These are phyloP conservation scores for Cololabis saira DNA, from an alignment of 2,113 vertebrate genomes.

Conservation along the genomic window DNA sequence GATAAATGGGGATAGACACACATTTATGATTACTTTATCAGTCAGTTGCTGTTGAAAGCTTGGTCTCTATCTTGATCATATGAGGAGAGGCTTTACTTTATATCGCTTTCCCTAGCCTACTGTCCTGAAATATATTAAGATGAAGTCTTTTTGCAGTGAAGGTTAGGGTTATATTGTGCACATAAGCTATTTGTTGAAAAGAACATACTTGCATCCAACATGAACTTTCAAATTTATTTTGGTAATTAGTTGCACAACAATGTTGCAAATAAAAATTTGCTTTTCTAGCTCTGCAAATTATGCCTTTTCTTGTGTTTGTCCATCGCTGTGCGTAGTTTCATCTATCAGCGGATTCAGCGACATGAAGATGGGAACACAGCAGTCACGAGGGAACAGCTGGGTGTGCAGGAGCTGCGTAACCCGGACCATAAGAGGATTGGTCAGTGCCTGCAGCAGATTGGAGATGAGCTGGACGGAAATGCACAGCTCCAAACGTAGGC, in stretches of 20 bases:
- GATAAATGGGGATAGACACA: no score
- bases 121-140: no score
- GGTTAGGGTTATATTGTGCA: no score
- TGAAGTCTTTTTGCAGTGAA: no score
- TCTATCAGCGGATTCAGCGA: slow-evolving; percentile 73
- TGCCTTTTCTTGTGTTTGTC: background rate
- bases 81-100: no score
- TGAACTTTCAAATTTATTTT: background rate
- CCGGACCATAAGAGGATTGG: slow-evolving; percentile 84
- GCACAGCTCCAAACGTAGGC: slow-evolving; percentile 85
- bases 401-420: slow-evolving; percentile 71
- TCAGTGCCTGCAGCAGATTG: slow-evolving; percentile 88
- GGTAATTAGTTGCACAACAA: no score
- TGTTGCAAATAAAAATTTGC: background rate
- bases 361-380: slow-evolving; percentile 36
- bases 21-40: no score
- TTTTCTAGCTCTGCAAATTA: background rate
- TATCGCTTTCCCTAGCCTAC: no score
- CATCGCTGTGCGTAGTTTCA: slow-evolving; percentile 66
- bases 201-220: background rate
- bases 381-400: slow-evolving; percentile 72
- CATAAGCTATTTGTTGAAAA: no score
- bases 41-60: no score
- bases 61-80: no score
- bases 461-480: slow-evolving; percentile 89